A percentile compares a stretch with the other conserved stretches of the same genome.
Conservation (phyloP, 2,113 vertebrate genomes). For the Calcarius ornatus region DNA sequence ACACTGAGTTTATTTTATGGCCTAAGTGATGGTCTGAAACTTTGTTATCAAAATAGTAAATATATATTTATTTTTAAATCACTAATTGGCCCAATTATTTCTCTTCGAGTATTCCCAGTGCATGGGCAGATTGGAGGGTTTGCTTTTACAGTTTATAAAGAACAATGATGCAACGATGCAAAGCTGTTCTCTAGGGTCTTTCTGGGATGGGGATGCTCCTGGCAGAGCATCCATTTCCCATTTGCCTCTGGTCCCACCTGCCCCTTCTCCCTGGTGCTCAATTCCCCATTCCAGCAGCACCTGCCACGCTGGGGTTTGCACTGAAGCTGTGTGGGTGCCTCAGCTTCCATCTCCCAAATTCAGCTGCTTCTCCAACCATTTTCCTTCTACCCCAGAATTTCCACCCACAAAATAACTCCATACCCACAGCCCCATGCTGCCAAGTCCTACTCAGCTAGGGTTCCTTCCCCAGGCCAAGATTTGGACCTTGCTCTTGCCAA, state of each 20-base stretch:
- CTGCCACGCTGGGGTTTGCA: background rate
- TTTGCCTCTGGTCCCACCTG: background rate
- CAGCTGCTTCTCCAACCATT: background rate
- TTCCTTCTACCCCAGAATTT: background rate
- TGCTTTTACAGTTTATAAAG: background rate
- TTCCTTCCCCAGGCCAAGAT: background rate
- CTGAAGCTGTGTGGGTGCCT: background rate
- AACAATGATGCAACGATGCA: accelerated
- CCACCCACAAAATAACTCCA: background rate
- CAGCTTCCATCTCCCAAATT: background rate
- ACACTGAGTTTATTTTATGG: background rate
- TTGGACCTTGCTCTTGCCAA: background rate
- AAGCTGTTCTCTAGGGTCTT: background rate
- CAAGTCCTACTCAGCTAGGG: background rate
- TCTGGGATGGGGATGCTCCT: background rate
- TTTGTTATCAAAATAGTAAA: background rate
- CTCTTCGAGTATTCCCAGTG: background rate
- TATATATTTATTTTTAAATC: background rate
- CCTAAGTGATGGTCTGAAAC: background rate
- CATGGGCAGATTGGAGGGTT: background rate
- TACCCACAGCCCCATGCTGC: background rate
- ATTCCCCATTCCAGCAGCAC: background rate
- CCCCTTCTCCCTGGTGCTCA: background rate
- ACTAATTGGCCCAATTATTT: background rate
- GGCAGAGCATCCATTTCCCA: background rate